Evolutionary conservation across 2,113 vertebrate species (phyloP).

Genomic region (Rhombomys opimus): DNA sequence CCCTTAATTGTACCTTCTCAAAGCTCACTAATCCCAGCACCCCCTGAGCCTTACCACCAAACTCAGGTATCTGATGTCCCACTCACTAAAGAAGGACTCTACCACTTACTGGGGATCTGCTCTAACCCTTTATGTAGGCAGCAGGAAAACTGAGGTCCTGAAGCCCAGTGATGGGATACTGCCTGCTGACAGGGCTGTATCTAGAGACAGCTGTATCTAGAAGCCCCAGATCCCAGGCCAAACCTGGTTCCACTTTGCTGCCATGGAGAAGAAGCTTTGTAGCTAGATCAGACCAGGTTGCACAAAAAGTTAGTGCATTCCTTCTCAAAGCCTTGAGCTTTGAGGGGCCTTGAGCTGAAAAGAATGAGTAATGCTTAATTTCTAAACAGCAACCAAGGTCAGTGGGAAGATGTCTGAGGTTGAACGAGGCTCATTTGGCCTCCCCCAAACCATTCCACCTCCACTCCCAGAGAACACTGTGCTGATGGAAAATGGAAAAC

Average conservation of each 20-base stretch:
- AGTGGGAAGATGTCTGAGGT: not conserved
- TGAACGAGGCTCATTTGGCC: not conserved
- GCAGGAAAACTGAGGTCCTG: not conserved
- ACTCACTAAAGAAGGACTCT: not conserved
- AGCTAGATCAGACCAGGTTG: not conserved
- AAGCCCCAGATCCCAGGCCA: not conserved
- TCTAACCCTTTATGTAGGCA: not conserved
- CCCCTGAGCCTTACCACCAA: not conserved
- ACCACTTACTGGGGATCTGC: not conserved
- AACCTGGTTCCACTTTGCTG: not conserved
- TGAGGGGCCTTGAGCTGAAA: not conserved
- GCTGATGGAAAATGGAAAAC: not conserved
- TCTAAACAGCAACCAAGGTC: not conserved
- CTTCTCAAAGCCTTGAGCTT: not conserved
- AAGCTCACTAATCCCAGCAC: not conserved
- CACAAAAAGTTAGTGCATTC: not conserved
- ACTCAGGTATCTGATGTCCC: not conserved
- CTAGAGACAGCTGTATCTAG: not conserved
- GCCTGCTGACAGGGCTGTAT: not conserved
- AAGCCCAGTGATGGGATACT: not conserved
- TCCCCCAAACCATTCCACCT: slow-evolving; percentile 4
- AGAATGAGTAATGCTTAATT: slow-evolving; percentile 34
- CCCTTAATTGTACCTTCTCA: rapidly evolving
- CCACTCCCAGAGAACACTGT: not conserved
- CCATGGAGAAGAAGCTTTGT: not conserved